phyloP scores from a whole-genome alignment of 2,113 vertebrate genomes.

The Sinocyclocheilus anophthalmus region DNA sequence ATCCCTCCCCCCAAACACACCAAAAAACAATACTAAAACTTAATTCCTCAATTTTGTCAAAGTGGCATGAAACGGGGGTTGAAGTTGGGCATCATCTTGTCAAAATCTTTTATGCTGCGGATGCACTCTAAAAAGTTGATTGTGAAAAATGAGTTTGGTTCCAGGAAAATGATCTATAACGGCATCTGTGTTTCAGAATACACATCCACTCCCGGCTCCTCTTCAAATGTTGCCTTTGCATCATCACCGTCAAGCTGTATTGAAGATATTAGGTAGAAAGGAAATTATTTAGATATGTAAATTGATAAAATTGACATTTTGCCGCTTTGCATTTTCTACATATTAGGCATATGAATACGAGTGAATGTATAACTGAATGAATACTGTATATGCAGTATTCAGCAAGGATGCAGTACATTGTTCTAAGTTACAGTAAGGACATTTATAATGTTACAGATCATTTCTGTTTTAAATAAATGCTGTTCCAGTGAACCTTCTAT shows the following conservation, averaged over 20 bases:
- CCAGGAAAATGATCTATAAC: constrained; percentile 59
- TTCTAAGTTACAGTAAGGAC: too few species aligned
- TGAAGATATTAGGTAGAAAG: constrained; percentile 37
- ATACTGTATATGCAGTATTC: too few species aligned
- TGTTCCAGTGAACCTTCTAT: too few species aligned
- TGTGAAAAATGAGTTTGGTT: background rate
- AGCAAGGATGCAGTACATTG: too few species aligned
- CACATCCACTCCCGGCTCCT: constrained; percentile 84
- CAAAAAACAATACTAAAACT: background rate
- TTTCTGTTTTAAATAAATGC: too few species aligned
- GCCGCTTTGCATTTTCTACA: too few species aligned
- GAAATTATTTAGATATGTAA: background rate
- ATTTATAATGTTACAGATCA: too few species aligned
- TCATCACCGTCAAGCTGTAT: constrained; percentile 88
- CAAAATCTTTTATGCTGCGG: background rate
- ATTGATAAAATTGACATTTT: background rate
- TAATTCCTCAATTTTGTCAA: background rate
- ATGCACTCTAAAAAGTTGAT: background rate
- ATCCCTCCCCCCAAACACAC: background rate
- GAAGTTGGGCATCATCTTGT: background rate
- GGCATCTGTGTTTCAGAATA: constrained; percentile 93
- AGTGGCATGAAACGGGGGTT: background rate
- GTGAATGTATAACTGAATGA: too few species aligned
- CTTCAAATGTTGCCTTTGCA: constrained; percentile 82
- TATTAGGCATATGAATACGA: too few species aligned